A percentile compares a stretch with the other conserved stretches of the same genome.
phyloP scores from a whole-genome alignment of 2,888 invertebrate genomes.

The Hypsopygia costalis region DNA sequence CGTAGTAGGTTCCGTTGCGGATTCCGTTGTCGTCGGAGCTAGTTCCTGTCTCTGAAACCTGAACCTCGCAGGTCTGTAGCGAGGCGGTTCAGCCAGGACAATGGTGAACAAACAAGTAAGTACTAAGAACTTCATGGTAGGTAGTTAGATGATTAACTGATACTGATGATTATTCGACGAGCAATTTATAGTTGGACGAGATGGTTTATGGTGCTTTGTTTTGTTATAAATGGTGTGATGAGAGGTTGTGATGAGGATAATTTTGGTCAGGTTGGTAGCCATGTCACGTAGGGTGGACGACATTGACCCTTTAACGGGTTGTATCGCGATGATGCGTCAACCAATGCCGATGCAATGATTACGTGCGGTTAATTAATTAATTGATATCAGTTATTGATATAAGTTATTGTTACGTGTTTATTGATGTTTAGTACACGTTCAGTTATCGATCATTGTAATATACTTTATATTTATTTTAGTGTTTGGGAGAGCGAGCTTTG shows the following conservation, averaged over 20 bases:
- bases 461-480: no score
- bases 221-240: conserved; percentile 50
- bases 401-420: no score
- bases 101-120: conserved; percentile 43
- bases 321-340: conserved; percentile 2
- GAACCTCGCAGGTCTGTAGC: conserved; percentile 68
- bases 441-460: no score
- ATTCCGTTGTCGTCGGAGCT: conserved; percentile 65
- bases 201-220: conserved; percentile 59
- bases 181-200: conserved; percentile 47
- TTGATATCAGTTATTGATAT: conserved; percentile 7
- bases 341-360: conserved; percentile 9
- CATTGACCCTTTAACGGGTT: conserved; percentile 50
- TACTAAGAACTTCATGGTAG: conserved; percentile 57
- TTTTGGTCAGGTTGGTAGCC: conserved; percentile 25
- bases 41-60: conserved; percentile 66
- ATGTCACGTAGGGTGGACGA: conserved; percentile 47
- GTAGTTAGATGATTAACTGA: conserved; percentile 32
- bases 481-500: no score
- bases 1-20: conserved; percentile 54
- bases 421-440: no score
- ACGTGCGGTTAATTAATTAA: conserved; percentile 21
- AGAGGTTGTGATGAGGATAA: conserved; percentile 40
- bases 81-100: conserved; percentile 64
- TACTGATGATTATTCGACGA: conserved; percentile 26